Conservation (phyloP, 1,140 invertebrate genomes). For the Trichonephila clavipes region DNA sequence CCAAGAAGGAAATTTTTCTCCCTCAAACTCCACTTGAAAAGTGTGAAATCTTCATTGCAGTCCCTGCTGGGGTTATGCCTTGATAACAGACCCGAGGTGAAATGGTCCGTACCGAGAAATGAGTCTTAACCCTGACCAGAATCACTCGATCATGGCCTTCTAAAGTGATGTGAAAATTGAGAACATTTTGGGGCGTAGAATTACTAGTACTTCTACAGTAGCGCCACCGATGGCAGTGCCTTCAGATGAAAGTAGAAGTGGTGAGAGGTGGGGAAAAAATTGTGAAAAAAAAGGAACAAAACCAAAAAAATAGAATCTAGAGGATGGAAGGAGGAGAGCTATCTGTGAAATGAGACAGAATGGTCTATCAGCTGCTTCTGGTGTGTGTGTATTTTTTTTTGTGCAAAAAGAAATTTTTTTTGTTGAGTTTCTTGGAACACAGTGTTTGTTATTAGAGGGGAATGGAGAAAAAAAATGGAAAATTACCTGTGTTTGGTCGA, state of each 20-base stretch:
- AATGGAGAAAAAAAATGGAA: background rate
- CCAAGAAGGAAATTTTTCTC: background rate
- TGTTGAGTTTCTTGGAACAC: conserved; percentile 6
- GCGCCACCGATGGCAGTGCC: background rate
- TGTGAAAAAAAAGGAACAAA: background rate
- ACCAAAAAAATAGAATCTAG: background rate
- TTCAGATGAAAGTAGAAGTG: background rate
- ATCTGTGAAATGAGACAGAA: conserved; percentile 75
- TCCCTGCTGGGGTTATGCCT: conserved; percentile 8
- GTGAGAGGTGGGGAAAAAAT: background rate
- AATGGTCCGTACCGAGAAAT: conserved; percentile 62
- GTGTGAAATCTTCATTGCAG: conserved; percentile 54
- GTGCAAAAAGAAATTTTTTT: background rate
- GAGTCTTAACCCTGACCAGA: conserved; percentile 65
- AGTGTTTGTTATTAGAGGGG: conserved; percentile 54
- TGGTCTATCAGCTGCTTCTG: conserved; percentile 45
- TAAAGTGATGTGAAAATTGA: conserved; percentile 74
- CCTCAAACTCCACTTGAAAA: conserved; percentile 44
- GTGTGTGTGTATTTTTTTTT: background rate
- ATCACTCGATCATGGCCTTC: conserved; percentile 63
- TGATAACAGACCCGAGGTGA: conserved; percentile 68
- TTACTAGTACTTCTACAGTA: conserved; percentile 9
- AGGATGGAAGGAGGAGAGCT: conserved; percentile 11
- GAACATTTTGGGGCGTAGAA: conserved; percentile 72
- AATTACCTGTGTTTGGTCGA: conserved; percentile 73